phyloP scores from a whole-genome alignment of 2,113 vertebrate species.

The Cottus gobio region DNA sequence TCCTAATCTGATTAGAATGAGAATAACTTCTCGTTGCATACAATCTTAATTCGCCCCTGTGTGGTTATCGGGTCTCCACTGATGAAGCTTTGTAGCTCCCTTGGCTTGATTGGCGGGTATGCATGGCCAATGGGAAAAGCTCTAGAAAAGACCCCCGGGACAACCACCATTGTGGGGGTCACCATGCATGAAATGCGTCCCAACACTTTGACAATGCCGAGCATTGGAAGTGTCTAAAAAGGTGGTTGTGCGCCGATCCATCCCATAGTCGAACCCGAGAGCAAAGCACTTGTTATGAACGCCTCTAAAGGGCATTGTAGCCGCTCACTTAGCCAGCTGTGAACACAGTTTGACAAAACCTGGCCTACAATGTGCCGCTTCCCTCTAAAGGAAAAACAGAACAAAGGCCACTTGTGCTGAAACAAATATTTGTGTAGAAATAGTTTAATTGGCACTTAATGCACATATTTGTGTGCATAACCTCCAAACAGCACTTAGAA shows the following conservation, averaged over 20 bases:
- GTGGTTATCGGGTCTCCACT: constrained; percentile 20
- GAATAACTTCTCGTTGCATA: constrained; percentile 38
- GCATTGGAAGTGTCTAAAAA: constrained; percentile 83
- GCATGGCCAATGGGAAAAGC: constrained; percentile 29
- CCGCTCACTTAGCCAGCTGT: constrained; percentile 25
- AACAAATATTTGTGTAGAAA: background rate
- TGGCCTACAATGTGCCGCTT: background rate
- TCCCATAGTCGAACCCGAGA: constrained; percentile 63
- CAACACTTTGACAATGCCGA: constrained; percentile 81
- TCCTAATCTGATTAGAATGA: constrained; percentile 46
- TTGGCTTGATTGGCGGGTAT: constrained; percentile 34
- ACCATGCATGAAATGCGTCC: constrained; percentile 78
- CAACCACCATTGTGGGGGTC: background rate
- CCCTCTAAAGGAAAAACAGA: background rate
- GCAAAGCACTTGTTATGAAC: constrained; percentile 53
- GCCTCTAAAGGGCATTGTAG: constrained; percentile 25
- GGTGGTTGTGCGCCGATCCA: constrained; percentile 45
- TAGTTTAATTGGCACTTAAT: constrained; percentile 67
- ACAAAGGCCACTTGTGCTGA: background rate
- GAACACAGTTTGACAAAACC: constrained; percentile 28
- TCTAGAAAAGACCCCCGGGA: background rate
- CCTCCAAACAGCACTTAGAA: constrained; percentile 71
- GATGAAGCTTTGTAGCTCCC: constrained; percentile 17
- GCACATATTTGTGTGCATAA: constrained; percentile 52
- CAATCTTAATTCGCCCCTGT: constrained; percentile 26